These are phyloP conservation scores for Tenthredo amoena DNA, from an alignment of 2,888 invertebrate species.

Conservation along the genomic window DNA sequence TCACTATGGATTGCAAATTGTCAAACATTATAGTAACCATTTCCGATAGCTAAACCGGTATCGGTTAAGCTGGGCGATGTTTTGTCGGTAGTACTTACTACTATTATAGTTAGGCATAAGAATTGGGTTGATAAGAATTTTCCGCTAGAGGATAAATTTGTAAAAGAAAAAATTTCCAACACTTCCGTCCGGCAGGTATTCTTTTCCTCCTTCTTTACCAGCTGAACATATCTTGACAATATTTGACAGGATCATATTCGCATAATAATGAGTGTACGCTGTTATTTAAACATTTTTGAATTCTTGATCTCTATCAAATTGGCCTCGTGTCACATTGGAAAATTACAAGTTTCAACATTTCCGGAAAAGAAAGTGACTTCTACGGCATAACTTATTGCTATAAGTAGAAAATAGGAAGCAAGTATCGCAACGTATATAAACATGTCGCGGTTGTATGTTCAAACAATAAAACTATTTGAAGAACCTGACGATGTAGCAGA, in stretches of 20 bases:
- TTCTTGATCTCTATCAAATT: neutral
- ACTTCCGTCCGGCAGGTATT: neutral
- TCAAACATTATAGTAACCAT: neutral
- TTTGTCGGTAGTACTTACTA: neutral
- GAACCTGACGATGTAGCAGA: neutral
- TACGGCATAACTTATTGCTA: neutral
- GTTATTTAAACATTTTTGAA: neutral
- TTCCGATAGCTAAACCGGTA: neutral
- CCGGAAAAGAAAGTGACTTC: neutral
- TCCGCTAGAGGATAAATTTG: neutral
- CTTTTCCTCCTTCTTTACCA: neutral
- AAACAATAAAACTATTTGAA: neutral
- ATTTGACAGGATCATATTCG: neutral
- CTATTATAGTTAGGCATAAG: constrained; percentile 15
- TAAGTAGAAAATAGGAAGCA: neutral
- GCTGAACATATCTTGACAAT: neutral
- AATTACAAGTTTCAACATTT: neutral
- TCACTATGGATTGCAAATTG: neutral
- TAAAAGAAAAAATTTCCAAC: neutral
- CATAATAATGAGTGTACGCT: neutral
- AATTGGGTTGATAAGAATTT: neutral
- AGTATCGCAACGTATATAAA: neutral
- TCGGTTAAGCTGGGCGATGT: neutral
- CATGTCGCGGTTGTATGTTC: neutral
- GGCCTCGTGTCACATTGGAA: neutral